Conservation (phyloP, 2,797 vertebrate species). For the Salarias fasciatus region DNA sequence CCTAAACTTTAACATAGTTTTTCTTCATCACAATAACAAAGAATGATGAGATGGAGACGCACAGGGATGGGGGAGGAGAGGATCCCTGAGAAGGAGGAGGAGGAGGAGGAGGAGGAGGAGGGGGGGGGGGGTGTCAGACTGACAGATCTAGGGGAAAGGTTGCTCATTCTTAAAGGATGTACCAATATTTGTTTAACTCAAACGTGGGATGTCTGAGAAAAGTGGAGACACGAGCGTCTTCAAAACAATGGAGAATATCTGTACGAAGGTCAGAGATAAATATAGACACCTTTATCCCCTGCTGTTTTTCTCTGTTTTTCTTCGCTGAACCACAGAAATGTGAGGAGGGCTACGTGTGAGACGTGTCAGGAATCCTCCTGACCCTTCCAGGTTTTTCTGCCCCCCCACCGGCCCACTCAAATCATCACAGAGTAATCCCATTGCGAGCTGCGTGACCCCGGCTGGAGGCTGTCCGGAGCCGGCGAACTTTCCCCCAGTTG, state of each 20-base stretch:
- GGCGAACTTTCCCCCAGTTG: conserved; percentile 83
- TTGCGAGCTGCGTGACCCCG: conserved; percentile 63
- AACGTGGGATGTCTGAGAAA: conserved; percentile 26
- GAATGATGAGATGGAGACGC: conserved; percentile 25
- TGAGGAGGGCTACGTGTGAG: conserved; percentile 51
- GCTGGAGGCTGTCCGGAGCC: conserved; percentile 52
- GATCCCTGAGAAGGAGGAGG: conserved; percentile 30
- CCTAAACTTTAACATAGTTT: conserved; percentile 78
- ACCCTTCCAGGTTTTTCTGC: conserved; percentile 1
- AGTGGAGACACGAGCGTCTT: conserved; percentile 20
- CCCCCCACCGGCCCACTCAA: conserved; percentile 9
- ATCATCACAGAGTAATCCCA: conserved; percentile 60
- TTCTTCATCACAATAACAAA: conserved; percentile 45
- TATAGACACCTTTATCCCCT: conserved; percentile 53
- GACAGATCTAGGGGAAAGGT: conserved; percentile 84
- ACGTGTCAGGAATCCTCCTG: conserved; percentile 32
- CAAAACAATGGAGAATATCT: conserved; percentile 63
- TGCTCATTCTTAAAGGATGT: conserved; percentile 56
- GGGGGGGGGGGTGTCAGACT: conserved; percentile 55
- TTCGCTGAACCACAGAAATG: conserved; percentile 56
- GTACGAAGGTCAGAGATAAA: conserved; percentile 77
- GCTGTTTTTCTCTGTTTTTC: conserved; percentile 3
- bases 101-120: conserved; percentile 28
- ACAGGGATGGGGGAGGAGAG: conserved; percentile 45
- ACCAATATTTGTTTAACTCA: conserved; percentile 58